Conservation (phyloP, 2,888 invertebrate genomes). For the Galerucella pusilla region DNA sequence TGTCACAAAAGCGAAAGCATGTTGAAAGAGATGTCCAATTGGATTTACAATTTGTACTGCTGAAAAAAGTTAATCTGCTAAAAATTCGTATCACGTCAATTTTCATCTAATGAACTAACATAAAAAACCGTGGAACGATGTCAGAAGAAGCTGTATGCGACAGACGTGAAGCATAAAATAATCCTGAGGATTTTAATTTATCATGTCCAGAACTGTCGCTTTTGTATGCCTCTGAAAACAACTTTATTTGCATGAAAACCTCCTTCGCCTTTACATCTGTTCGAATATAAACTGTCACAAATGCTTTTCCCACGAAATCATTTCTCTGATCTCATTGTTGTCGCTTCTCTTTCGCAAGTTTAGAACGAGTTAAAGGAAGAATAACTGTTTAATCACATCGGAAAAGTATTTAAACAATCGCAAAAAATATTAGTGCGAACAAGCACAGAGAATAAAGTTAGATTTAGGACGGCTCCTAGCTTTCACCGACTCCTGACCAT, state of each 20-base stretch:
- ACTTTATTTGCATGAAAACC: slow-evolving; percentile 48
- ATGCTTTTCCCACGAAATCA: slow-evolving; percentile 38
- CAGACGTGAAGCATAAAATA: slow-evolving; percentile 33
- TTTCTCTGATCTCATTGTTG: slow-evolving; percentile 36
- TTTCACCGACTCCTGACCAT: too few species aligned
- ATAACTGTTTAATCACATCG: background rate
- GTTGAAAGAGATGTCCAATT: slow-evolving; percentile 17
- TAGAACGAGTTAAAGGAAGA: background rate
- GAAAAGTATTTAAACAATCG: background rate
- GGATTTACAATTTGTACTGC: slow-evolving; percentile 7
- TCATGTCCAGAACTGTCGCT: slow-evolving; percentile 48
- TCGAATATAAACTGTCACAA: slow-evolving; percentile 45
- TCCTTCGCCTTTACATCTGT: slow-evolving; percentile 39
- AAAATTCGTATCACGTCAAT: slow-evolving; percentile 28
- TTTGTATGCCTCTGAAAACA: slow-evolving; percentile 45
- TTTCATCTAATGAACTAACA: slow-evolving; percentile 19
- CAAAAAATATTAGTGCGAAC: background rate
- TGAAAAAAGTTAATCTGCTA: slow-evolving; percentile 19
- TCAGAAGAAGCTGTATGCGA: slow-evolving; percentile 22
- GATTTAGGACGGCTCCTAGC: too few species aligned
- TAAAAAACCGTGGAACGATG: slow-evolving; percentile 9
- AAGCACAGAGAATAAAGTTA: background rate
- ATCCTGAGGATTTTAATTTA: slow-evolving; percentile 48
- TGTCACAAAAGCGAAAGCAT: background rate
- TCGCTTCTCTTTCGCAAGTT: background rate